Evolutionary conservation across 2,797 vertebrate genomes (phyloP).

Genomic region (Siniperca undulata): DNA sequence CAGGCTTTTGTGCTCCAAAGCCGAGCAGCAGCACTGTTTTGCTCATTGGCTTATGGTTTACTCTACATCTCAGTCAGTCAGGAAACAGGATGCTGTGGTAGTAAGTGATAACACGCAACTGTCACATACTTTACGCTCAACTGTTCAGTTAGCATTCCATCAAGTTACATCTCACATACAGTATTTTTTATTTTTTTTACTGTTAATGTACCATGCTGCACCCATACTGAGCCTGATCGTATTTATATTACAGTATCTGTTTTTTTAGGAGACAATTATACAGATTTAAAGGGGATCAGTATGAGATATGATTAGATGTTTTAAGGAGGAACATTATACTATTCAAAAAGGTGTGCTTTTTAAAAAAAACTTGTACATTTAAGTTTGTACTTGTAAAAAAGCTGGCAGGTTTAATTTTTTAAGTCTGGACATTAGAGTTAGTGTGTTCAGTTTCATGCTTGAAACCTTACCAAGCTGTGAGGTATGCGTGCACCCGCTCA

Average conservation of each 20-base stretch:
- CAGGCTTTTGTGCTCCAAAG: constrained; percentile 51
- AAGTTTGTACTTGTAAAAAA: background rate
- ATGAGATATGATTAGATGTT: background rate
- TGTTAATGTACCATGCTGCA: background rate
- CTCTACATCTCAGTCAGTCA: constrained; percentile 42
- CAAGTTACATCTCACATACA: constrained; percentile 16
- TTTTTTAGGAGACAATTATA: background rate
- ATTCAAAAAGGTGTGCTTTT: background rate
- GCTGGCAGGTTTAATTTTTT: background rate
- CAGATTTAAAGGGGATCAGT: background rate
- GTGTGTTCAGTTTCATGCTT: constrained; percentile 3
- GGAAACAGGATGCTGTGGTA: constrained; percentile 65
- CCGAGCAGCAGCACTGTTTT: constrained; percentile 47
- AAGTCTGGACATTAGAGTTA: background rate
- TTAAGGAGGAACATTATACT: background rate
- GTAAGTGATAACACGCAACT: constrained; percentile 48
- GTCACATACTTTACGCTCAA: constrained; percentile 32
- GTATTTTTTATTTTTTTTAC: constrained; percentile 1
- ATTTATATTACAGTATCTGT: background rate
- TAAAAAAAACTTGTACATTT: background rate
- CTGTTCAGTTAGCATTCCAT: constrained; percentile 5
- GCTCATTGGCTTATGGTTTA: constrained; percentile 37
- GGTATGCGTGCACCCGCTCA: background rate
- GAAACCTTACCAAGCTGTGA: constrained; percentile 11
- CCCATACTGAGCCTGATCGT: background rate